phyloP scores from a whole-genome alignment of 2,797 vertebrate genomes.

The Myiotriccus ornatus region DNA sequence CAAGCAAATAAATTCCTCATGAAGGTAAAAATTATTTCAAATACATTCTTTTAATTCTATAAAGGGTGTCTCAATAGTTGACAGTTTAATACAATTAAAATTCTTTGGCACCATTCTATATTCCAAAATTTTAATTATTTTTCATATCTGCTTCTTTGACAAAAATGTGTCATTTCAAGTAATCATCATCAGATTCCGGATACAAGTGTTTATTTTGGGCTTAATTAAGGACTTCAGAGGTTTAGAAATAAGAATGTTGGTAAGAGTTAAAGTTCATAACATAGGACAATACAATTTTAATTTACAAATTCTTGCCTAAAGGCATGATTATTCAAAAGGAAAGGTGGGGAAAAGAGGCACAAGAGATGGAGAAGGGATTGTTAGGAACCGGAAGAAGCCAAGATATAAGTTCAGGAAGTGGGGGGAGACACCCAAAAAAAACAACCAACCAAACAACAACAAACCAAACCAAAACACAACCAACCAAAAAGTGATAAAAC shows the following conservation, averaged over 20 bases:
- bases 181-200: background rate
- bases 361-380: background rate
- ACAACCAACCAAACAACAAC: fast-evolving
- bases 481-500: background rate
- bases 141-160: slow-evolving; percentile 15
- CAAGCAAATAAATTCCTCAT: background rate
- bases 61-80: background rate
- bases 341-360: background rate
- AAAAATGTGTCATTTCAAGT: slow-evolving; percentile 26
- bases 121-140: background rate
- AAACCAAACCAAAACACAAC: fast-evolving
- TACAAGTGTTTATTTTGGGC: background rate
- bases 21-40: background rate
- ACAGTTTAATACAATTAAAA: background rate
- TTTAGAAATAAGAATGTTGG: background rate
- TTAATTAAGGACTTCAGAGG: background rate
- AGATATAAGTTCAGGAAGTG: background rate
- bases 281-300: background rate
- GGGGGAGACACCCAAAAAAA: background rate
- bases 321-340: background rate
- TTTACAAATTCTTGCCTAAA: background rate
- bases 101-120: background rate
- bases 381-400: background rate
- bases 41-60: background rate
- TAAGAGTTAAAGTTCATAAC: background rate